Conservation (phyloP, 2,888 invertebrate genomes). For the Amiota communis region DNA sequence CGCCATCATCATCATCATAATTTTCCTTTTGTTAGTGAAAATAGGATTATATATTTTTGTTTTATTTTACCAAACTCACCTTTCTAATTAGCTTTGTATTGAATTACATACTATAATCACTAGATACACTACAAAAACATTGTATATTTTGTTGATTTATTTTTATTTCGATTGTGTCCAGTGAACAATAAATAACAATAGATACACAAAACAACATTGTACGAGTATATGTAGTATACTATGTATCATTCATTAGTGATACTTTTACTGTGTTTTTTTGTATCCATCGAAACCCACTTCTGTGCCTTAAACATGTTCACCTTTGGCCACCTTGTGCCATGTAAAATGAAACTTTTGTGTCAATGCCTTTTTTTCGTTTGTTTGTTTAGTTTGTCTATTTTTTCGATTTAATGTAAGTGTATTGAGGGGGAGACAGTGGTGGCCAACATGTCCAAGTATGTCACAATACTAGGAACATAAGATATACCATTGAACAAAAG, state of each 20-base stretch:
- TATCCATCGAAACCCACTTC: not conserved
- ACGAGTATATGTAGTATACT: too few relatives aligned
- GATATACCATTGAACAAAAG: too few relatives aligned
- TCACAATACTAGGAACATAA: too few relatives aligned
- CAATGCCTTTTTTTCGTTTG: conserved; percentile 54
- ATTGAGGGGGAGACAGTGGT: conserved; percentile 4
- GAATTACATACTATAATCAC: not conserved
- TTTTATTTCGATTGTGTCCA: not conserved
- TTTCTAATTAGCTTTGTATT: conserved; percentile 26
- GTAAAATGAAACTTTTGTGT: conserved; percentile 64
- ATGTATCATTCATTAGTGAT: not conserved
- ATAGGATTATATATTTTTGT: too few relatives aligned
- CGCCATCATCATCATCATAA: too few relatives aligned
- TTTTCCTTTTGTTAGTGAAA: too few relatives aligned
- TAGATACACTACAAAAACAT: too few relatives aligned
- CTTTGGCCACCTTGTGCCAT: conserved; percentile 47
- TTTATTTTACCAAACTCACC: not conserved
- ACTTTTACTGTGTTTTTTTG: not conserved
- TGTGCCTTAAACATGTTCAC: conserved; percentile 40
- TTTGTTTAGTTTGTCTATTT: conserved; percentile 26
- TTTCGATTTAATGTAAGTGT: conserved; percentile 42
- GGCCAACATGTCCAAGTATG: too few relatives aligned
- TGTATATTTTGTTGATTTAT: not conserved
- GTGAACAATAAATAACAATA: too few relatives aligned
- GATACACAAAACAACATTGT: too few relatives aligned